Evolutionary conservation across 2,113 vertebrate genomes (phyloP).

Genomic region (Turdus rufiventris): DNA sequence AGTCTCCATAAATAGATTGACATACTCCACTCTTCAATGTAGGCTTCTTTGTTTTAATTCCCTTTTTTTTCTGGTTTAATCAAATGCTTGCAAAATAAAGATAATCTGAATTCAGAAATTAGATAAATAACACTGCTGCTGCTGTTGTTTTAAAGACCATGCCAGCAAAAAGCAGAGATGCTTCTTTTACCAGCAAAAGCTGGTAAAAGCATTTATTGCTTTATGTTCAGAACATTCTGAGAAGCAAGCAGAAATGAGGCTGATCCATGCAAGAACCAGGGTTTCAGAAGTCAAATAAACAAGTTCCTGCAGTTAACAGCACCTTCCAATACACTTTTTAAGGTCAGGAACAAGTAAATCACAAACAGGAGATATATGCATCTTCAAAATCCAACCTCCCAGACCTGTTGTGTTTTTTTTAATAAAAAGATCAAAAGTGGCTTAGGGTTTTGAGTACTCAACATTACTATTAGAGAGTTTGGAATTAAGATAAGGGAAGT

Average conservation of each 20-base stretch:
- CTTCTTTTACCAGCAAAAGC: background rate
- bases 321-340: background rate
- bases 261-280: background rate
- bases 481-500: background rate
- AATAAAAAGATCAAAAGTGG: background rate
- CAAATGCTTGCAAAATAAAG: background rate
- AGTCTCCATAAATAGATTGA: background rate
- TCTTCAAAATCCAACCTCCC: background rate
- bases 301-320: background rate
- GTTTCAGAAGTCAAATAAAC: background rate
- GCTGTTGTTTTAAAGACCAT: background rate
- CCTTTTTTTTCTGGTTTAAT: background rate
- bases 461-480: background rate
- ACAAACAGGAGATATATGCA: background rate
- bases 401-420: background rate
- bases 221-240: background rate
- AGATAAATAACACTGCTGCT: background rate
- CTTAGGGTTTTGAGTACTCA: background rate
- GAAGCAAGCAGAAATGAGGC: background rate
- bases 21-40: background rate
- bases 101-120: background rate
- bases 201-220: background rate
- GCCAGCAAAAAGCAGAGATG: background rate
- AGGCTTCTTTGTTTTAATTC: background rate
- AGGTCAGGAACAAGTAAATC: background rate